These are phyloP conservation scores for Cataglyphis livida DNA, from an alignment of 2,888 invertebrate genomes.

Conservation along the genomic window DNA sequence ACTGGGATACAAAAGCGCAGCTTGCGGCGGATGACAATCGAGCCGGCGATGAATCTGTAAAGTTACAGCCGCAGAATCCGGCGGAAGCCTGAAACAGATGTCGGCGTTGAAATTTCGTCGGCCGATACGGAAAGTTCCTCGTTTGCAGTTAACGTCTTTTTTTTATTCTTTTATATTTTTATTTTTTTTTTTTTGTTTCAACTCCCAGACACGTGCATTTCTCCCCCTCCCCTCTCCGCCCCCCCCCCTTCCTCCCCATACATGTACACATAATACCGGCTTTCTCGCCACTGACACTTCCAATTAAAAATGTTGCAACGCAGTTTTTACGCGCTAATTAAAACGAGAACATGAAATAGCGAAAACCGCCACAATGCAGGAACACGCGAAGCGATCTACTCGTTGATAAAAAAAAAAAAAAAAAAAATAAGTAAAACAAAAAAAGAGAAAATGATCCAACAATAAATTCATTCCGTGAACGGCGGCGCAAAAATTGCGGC, in stretches of 20 bases:
- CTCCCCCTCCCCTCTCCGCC: too few species aligned
- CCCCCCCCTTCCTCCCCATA: background rate
- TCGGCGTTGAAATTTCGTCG: conserved; percentile 30
- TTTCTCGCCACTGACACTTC: conserved; percentile 38
- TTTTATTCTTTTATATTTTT: background rate
- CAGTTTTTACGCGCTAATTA: conserved; percentile 47
- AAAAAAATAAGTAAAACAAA: background rate
- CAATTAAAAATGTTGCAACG: conserved; percentile 53
- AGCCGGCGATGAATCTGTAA: conserved; percentile 38
- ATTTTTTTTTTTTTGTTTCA: background rate
- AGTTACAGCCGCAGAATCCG: conserved; percentile 29
- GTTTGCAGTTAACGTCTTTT: conserved; percentile 22
- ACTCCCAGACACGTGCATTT: background rate
- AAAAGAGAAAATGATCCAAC: background rate
- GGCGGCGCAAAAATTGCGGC: background rate
- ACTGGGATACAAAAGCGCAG: background rate
- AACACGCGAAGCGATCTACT: conserved; percentile 33
- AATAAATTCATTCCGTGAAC: conserved; percentile 31
- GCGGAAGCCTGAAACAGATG: conserved; percentile 20
- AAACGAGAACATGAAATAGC: conserved; percentile 42
- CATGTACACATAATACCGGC: too few species aligned
- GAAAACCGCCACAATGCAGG: conserved; percentile 43
- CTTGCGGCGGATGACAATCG: conserved; percentile 17
- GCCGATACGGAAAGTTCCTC: conserved; percentile 45
- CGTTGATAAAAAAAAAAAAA: background rate